phyloP scores from a whole-genome alignment of 1,140 invertebrate genomes.

The Dendroctonus ponderosae region DNA sequence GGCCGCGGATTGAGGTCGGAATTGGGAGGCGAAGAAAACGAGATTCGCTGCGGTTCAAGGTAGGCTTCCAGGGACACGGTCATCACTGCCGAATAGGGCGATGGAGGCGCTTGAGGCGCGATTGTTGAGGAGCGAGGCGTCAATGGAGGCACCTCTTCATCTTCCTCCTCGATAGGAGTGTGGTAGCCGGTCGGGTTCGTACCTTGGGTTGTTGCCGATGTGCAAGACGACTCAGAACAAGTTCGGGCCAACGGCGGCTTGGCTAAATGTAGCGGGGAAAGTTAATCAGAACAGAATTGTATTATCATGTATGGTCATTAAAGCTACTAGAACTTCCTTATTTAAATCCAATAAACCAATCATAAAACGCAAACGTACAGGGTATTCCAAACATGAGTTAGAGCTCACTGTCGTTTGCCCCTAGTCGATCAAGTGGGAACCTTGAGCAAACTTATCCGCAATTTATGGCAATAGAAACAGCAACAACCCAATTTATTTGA shows the following conservation, averaged over 20 bases:
- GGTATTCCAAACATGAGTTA: too few relatives aligned
- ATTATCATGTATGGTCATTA: too few relatives aligned
- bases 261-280: conserved; percentile 14
- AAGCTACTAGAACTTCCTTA: too few relatives aligned
- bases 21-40: conserved; percentile 72
- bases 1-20: conserved; percentile 67
- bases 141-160: conserved; percentile 51
- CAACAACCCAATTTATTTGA: too few relatives aligned
- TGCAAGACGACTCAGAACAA: conserved; percentile 61
- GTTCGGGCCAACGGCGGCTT: conserved; percentile 58
- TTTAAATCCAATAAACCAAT: too few relatives aligned
- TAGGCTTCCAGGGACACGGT: conserved; percentile 83
- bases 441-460: too few relatives aligned
- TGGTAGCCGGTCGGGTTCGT: conserved; percentile 61
- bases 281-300: too few relatives aligned
- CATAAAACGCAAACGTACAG: too few relatives aligned
- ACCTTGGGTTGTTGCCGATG: conserved; percentile 53
- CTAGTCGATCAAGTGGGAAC: too few relatives aligned
- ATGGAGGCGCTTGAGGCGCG: conserved; percentile 55
- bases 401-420: too few relatives aligned
- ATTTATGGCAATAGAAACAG: too few relatives aligned
- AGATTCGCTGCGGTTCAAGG: conserved; percentile 74
- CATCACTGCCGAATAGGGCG: conserved; percentile 80
- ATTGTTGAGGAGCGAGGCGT: conserved; percentile 56
- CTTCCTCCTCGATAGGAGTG: conserved; percentile 58